phyloP scores from a whole-genome alignment of 92 coral and sea anemone species.

The Paragorgia papillata region DNA sequence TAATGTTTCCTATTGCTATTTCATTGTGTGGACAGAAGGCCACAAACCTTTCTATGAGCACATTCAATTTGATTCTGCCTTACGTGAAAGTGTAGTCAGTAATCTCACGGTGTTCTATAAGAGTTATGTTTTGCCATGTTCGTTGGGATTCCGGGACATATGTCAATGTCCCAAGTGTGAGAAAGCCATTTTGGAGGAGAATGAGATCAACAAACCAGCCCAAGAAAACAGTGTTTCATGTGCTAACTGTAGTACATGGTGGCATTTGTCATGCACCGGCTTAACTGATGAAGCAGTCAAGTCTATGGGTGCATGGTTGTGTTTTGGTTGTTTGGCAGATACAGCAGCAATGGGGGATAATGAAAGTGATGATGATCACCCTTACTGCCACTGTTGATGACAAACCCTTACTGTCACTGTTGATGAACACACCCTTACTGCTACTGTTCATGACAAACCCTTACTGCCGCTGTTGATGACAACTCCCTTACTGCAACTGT shows the following conservation, averaged over 20 bases:
- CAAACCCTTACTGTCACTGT: no score
- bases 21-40: conserved; percentile 36
- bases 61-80: conserved; percentile 17
- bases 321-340: conserved; percentile 29
- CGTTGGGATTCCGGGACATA: conserved; percentile 13
- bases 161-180: conserved; percentile 32
- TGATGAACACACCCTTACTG: no score
- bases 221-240: not conserved
- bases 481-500: no score
- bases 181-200: conserved; percentile 20
- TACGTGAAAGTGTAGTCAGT: conserved; percentile 7
- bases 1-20: conserved; percentile 11
- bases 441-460: no score
- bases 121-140: conserved; percentile 38
- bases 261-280: conserved; percentile 19
- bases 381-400: no score
- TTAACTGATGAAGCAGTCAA: conserved; percentile 10
- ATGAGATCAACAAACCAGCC: conserved; percentile 3
- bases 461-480: no score
- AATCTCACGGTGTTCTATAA: conserved; percentile 34
- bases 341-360: conserved; percentile 5
- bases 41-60: conserved; percentile 25
- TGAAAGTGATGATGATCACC: conserved; percentile 23
- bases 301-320: conserved; percentile 31
- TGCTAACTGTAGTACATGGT: not conserved